These are phyloP conservation scores for Perca fluviatilis DNA, from an alignment of 2,113 vertebrate genomes.

Conservation along the genomic window DNA sequence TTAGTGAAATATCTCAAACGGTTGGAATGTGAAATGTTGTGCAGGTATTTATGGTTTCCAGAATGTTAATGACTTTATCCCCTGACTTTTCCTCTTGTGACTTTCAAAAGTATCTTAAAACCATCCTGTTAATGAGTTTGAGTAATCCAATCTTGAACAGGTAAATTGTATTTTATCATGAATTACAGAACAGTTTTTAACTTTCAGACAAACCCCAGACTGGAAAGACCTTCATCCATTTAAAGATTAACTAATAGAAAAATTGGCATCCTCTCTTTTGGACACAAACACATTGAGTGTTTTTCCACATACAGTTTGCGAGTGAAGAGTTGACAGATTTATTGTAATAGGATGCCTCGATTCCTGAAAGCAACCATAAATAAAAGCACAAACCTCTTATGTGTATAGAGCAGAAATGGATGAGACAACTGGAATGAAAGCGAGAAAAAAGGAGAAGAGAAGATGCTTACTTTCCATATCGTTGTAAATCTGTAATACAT, in stretches of 20 bases:
- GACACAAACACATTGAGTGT: constrained; percentile 3
- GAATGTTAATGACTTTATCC: background rate
- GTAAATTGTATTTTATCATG: background rate
- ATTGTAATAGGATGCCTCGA: constrained; percentile 4
- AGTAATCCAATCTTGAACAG: background rate
- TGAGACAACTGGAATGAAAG: background rate
- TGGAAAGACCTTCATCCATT: constrained; percentile 1
- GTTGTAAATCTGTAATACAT: constrained; percentile 17
- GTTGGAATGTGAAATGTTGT: background rate
- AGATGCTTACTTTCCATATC: background rate
- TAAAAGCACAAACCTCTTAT: constrained; percentile 19
- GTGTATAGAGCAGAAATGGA: background rate
- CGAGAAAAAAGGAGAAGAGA: background rate
- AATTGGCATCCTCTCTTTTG: background rate
- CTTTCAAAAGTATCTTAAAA: background rate
- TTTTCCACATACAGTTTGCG: constrained; percentile 19
- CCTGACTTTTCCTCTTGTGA: background rate
- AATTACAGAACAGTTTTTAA: background rate
- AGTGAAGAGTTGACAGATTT: constrained; percentile 36
- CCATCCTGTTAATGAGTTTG: constrained; percentile 4
- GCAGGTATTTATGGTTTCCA: background rate
- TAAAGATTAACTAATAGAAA: constrained; percentile 25
- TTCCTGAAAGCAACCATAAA: constrained; percentile 41
- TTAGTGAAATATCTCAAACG: background rate
- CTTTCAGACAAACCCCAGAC: background rate